Evolutionary conservation across 2,797 vertebrate species (phyloP).

Genomic region (Rhinophrynus dorsalis): DNA sequence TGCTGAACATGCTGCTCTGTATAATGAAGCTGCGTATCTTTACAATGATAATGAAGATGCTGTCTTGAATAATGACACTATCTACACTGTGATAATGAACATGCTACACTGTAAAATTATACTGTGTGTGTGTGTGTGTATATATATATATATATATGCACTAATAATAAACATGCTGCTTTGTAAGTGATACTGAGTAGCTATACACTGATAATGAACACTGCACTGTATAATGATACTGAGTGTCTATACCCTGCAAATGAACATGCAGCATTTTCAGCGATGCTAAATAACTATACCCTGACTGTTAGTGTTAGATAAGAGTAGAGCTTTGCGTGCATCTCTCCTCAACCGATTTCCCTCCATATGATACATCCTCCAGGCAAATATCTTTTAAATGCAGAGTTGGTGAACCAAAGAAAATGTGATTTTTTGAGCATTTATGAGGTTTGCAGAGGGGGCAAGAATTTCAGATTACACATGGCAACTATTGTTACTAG

Average conservation of each 20-base stretch:
- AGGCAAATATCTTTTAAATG: conserved; percentile 39
- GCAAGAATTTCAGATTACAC: conserved; percentile 24
- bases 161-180: not conserved
- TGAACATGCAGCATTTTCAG: not conserved
- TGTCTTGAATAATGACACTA: not conserved
- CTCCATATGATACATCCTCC: conserved; percentile 35
- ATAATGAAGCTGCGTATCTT: too few species aligned
- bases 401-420: conserved; percentile 23
- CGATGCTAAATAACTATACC: conserved; percentile 3
- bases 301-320: conserved; percentile 18
- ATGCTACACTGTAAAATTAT: not conserved
- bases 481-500: conserved; percentile 14
- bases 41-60: too few species aligned
- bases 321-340: conserved; percentile 8
- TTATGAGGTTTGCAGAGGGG: conserved; percentile 28
- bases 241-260: not conserved
- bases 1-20: too few species aligned
- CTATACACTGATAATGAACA: too few species aligned
- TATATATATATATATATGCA: too few species aligned
- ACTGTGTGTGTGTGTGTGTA: too few species aligned
- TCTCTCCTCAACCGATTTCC: conserved; percentile 26
- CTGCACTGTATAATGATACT: too few species aligned
- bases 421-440: conserved; percentile 36
- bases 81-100: not conserved
- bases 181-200: not conserved